phyloP scores from a whole-genome alignment of 2,888 invertebrate species.

The Mesopsocus fuscifrons region DNA sequence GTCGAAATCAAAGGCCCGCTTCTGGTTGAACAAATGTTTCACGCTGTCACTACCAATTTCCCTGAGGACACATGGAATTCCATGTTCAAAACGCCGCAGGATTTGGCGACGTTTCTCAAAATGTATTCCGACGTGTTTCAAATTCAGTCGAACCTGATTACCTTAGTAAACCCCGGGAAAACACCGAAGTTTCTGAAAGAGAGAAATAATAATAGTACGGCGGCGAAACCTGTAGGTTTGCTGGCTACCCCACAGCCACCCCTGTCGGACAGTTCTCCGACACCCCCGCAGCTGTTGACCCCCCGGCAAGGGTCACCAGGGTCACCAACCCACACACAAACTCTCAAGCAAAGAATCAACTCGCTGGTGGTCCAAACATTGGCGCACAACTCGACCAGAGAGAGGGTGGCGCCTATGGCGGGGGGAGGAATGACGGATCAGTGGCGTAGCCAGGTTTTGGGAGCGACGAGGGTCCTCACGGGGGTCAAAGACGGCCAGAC shows the following conservation, averaged over 20 bases:
- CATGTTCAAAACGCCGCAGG: slow-evolving; percentile 79
- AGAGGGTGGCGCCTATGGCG: slow-evolving; percentile 30
- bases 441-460: slow-evolving; percentile 64
- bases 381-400: slow-evolving; percentile 61
- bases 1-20: slow-evolving; percentile 67
- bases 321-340: slow-evolving; percentile 36
- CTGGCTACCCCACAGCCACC: slow-evolving; percentile 16
- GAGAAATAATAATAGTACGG: slow-evolving; percentile 13
- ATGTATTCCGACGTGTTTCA: slow-evolving; percentile 89
- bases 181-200: slow-evolving; percentile 24
- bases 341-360: slow-evolving; percentile 73
- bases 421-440: slow-evolving; percentile 32
- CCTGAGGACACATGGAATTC: slow-evolving; percentile 62
- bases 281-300: slow-evolving; percentile 12
- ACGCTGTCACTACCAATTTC: slow-evolving; percentile 54
- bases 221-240: slow-evolving; percentile 11
- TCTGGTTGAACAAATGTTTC: slow-evolving; percentile 72
- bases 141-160: slow-evolving; percentile 81
- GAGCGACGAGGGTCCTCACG: slow-evolving; percentile 63
- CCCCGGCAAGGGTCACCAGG: slow-evolving; percentile 13
- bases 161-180: slow-evolving; percentile 58
- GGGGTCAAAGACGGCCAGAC: slow-evolving; percentile 58
- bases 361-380: slow-evolving; percentile 72
- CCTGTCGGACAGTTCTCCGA: slow-evolving; percentile 14
- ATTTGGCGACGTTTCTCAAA: slow-evolving; percentile 75